Base-by-base conservation (phyloP, 1,140 invertebrate genomes). In the Macrosteles quadrilineatus region DNA sequence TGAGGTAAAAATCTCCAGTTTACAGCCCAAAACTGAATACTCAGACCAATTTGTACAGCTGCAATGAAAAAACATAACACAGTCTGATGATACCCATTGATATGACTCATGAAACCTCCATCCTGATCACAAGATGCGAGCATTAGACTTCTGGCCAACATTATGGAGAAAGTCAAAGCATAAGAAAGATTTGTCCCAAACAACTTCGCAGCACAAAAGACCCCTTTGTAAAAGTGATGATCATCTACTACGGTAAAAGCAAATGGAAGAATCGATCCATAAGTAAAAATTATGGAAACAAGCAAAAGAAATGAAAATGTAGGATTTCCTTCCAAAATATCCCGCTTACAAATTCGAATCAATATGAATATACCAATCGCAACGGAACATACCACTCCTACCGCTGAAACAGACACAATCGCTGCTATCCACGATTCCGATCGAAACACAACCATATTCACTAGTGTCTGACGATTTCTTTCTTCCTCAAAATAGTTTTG, bases 31-130 rank as follows among this genome's bases (percentile, higher is more conserved):
- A 76, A 76, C 59, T 77, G 74, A 1, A 74, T 14, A 9, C 72
- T 71, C 2, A 87, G 76, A 0, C 81, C 82, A 0, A 85, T 53
- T 71, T 87, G 84, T 1, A 87, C 85, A 27, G 78, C 78, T 19
- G 78, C 78, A 75, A 87, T 83, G 76, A 88, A 88, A 72, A 87
- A 82, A 29, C 84, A 77, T 73, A 87, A 77, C 1, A 85, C 57
- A 6, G 82, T 78, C 68, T 88, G 85, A 3, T 88, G 78, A 36
- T 87, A 81, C 3, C 86, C 85, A 59, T 87, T 88, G 1, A 88
- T 82, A 74, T 88, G 87, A 21, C 83, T 83, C n/a, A 85, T 83
- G 53, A 87, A 82, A 0, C 85, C 82, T 0, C 84, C 84, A 2
- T 81, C 81, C 21, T 80, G 73, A 69, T 82, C 84, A 21, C 86